Evolutionary conservation across 2,888 invertebrate species (phyloP), one percentile per base, ranked within the genome.

Genomic region (Hypomecis punctinalis): DNA sequence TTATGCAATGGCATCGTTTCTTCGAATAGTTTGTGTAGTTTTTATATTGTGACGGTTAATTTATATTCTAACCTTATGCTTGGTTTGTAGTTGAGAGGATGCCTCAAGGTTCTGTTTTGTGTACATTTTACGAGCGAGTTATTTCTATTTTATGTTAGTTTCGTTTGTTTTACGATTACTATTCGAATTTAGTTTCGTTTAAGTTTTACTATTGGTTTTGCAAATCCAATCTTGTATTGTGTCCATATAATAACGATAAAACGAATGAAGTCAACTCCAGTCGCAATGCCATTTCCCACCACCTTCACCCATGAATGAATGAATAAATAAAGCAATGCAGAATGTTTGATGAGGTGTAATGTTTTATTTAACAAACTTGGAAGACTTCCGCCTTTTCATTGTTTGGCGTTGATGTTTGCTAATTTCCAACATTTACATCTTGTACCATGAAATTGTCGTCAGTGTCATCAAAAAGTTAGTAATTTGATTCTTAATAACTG

Each of bases 81-180:
- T 57, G 49, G 61, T 61, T 66, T 51, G 54, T 61, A 61, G 52
- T 57, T 35, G 54, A 64, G 63, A 66, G 64, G 66, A 52, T 69
- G 48, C 63, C 61, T 66, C 69, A 69, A 69, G 69, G 69, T 61
- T 69, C 59, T 33, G 48, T 59, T 63, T 63, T 64, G 61, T 59
- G 63, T 56, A 39, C 46, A 46, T 61, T 66, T 54, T 58, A 62
- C 61, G 66, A 55, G 48, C 36, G 43, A 53, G 40, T 56, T 67
- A 51, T 54, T 55, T 63, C 42, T 58, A 36, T 61, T 61, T 58
- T 55, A 61, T 46, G 54, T 51, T 66, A 33, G 65, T 58, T 54
- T 36, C 40, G 54, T 55, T 62, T 59, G 51, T 59, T 62, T 62
- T 55, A 46, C 54, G 45, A 48, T 57, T 33, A 53, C 35, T 33